A percentile compares a stretch with the other conserved stretches of the same genome.
phyloP scores from a whole-genome alignment of 2,888 invertebrate genomes.

The Plebejus argus region DNA sequence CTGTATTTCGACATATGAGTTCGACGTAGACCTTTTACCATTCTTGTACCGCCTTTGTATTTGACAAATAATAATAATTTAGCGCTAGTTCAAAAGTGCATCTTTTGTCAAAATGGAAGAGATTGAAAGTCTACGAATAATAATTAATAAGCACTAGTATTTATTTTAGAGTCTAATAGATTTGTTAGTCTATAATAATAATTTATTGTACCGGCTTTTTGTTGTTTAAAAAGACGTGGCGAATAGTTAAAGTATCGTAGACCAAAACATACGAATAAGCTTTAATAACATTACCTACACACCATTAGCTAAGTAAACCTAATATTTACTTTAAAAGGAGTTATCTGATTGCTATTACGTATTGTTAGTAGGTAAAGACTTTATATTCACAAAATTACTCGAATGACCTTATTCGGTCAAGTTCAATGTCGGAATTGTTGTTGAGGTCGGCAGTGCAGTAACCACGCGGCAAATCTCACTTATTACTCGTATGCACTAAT shows the following conservation, averaged over 20 bases:
- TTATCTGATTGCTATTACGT: background rate
- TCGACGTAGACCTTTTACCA: background rate
- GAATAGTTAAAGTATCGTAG: background rate
- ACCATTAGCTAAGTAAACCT: background rate
- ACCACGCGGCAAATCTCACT: background rate
- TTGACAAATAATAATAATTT: background rate
- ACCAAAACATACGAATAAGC: background rate
- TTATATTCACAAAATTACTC: conserved; percentile 14
- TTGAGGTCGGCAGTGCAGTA: background rate
- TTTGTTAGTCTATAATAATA: no score
- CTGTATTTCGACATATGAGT: conserved; percentile 16
- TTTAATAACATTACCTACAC: no score
- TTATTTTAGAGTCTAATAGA: background rate
- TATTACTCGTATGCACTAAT: conserved; percentile 1
- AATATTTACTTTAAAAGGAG: background rate
- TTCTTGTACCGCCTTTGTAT: background rate
- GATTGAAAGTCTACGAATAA: no score
- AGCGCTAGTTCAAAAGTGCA: background rate
- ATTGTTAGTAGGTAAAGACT: background rate
- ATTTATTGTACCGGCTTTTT: no score
- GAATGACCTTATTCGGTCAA: conserved; percentile 18
- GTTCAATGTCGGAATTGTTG: conserved; percentile 13
- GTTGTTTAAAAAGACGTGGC: background rate
- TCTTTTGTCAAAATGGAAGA: no score
- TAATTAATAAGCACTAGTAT: no score